These are phyloP conservation scores for Moxostoma hubbsi DNA, from an alignment of 2,797 vertebrate species.

Conservation along the genomic window DNA sequence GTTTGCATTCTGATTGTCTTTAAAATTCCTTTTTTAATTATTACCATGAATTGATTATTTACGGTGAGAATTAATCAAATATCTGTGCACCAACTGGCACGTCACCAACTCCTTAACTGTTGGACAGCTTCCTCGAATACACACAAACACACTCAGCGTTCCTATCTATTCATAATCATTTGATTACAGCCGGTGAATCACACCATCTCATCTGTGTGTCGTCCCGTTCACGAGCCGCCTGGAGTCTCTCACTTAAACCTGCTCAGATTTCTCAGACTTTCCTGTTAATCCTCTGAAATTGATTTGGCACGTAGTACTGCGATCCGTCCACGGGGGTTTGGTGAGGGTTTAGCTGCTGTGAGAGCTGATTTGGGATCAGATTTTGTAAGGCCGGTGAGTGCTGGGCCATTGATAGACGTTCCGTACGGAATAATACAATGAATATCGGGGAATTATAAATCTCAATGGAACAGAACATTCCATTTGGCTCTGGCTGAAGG, in stretches of 20 bases:
- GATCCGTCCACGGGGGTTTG: constrained; percentile 21
- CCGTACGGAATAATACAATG: constrained; percentile 10
- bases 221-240: constrained; percentile 57
- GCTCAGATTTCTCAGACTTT: constrained; percentile 65
- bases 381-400: not conserved
- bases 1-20: constrained; percentile 44
- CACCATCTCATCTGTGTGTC: constrained; percentile 12
- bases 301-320: constrained; percentile 58
- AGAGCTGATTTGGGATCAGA: constrained; percentile 23
- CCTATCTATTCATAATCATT: constrained; percentile 35
- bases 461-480: constrained; percentile 41
- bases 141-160: constrained; percentile 27
- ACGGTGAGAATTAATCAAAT: constrained; percentile 62
- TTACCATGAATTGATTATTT: constrained; percentile 66
- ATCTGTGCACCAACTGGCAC: constrained; percentile 59
- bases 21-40: constrained; percentile 57
- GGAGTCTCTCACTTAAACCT: constrained; percentile 59
- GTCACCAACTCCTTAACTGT: constrained; percentile 45
- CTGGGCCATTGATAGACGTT: not conserved
- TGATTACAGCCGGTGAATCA: constrained; percentile 16
- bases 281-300: constrained; percentile 68
- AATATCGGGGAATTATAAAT: constrained; percentile 24
- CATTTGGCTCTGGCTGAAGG: constrained; percentile 3
- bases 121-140: constrained; percentile 47
- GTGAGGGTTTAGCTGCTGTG: not conserved